These are phyloP conservation scores for Drosophila asahinai DNA, from an alignment of 1,140 invertebrate genomes.

Conservation along the genomic window DNA sequence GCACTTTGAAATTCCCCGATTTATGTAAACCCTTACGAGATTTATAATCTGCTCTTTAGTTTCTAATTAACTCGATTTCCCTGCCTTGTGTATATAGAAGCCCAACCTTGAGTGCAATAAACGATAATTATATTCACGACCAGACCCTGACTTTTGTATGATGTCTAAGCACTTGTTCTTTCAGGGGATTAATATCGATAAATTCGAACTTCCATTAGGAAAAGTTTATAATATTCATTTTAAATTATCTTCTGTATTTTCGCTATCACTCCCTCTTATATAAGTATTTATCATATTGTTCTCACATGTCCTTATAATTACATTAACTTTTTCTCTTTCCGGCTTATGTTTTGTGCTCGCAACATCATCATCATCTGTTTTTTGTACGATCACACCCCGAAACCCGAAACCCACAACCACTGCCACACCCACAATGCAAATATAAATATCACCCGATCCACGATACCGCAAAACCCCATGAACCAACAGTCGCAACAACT, in stretches of 20 bases:
- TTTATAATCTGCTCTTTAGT: not conserved
- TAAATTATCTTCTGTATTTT: not conserved
- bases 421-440: conserved; percentile 42
- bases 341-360: conserved; percentile 68
- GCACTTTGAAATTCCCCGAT: conserved; percentile 1
- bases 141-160: conserved; percentile 28
- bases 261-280: not conserved
- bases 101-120: conserved; percentile 54
- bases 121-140: conserved; percentile 52
- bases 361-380: conserved; percentile 33
- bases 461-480: conserved; percentile 26
- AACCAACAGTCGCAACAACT: conserved; percentile 86
- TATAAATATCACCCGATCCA: conserved; percentile 32
- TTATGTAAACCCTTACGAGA: not conserved
- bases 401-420: conserved; percentile 18
- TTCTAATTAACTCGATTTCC: conserved; percentile 2
- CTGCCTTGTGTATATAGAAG: conserved; percentile 12
- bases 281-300: conserved; percentile 24
- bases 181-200: not conserved
- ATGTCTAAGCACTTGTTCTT: not conserved
- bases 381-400: conserved; percentile 24
- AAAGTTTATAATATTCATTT: not conserved
- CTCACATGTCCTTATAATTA: conserved; percentile 71
- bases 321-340: conserved; percentile 69
- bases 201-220: not conserved